Conservation (phyloP, 2,797 vertebrate genomes). For the Leucoraja ocellata region DNA sequence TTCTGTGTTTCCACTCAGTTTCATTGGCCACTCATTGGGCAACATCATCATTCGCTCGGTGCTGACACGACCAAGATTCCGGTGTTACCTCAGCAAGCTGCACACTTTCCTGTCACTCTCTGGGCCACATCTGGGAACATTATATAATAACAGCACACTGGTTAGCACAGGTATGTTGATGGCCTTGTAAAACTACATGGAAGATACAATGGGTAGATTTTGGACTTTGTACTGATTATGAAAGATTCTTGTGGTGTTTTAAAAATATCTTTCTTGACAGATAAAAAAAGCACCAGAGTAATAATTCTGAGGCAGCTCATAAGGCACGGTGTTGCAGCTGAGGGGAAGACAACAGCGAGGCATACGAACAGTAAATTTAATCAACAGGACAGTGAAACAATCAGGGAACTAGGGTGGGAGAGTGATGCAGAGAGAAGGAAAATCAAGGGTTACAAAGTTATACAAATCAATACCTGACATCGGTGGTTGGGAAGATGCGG, state of each 20-base stretch:
- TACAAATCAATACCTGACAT: background rate
- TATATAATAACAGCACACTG: constrained; percentile 92
- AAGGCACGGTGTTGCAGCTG: background rate
- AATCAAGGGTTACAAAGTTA: too few relatives aligned
- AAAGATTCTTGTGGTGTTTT: background rate
- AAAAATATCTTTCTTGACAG: background rate
- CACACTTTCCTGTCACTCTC: constrained; percentile 96
- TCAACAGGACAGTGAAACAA: too few relatives aligned
- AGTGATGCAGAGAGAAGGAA: too few relatives aligned
- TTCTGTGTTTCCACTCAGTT: constrained; percentile 57
- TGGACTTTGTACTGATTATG: background rate
- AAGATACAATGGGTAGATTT: background rate
- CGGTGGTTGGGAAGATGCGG: too few relatives aligned
- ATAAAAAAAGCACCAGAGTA: background rate
- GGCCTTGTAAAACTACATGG: background rate
- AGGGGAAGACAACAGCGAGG: background rate
- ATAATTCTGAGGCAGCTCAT: background rate
- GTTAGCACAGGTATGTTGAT: constrained; percentile 84
- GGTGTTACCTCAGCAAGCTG: constrained; percentile 88
- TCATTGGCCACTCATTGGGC: constrained; percentile 93
- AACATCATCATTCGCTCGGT: constrained; percentile 95
- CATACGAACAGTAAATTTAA: too few relatives aligned
- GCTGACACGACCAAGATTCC: constrained; percentile 87
- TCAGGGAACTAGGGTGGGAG: too few relatives aligned
- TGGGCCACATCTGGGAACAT: constrained; percentile 88